A percentile compares a stretch with the other conserved stretches of the same genome.
phyloP scores from a whole-genome alignment of 2,113 vertebrate genomes.

The Sturnira hondurensis region DNA sequence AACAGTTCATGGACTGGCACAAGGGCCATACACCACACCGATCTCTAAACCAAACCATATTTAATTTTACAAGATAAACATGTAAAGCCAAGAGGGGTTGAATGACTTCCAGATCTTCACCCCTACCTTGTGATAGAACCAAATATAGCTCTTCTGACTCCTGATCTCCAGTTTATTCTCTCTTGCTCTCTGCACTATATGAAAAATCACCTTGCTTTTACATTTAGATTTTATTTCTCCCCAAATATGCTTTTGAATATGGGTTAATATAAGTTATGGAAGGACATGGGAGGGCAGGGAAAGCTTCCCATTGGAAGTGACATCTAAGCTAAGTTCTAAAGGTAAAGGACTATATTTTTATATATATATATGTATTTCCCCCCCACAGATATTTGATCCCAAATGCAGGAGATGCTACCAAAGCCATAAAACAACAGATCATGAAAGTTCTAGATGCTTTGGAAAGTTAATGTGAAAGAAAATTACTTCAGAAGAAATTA shows the following conservation, averaged over 20 bases:
- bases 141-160: background rate
- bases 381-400: slow-evolving; percentile 94
- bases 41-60: background rate
- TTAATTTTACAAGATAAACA: background rate
- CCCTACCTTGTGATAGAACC: background rate
- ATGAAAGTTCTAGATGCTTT: slow-evolving; percentile 99
- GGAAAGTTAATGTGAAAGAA: slow-evolving; percentile 90
- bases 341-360: background rate
- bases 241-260: background rate
- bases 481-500: slow-evolving; percentile 75
- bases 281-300: background rate
- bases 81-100: background rate
- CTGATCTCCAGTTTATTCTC: background rate
- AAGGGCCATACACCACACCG: background rate
- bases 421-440: slow-evolving; percentile 99
- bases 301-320: background rate
- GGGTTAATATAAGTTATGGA: background rate
- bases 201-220: slow-evolving; percentile 34
- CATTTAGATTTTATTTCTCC: slow-evolving; percentile 22
- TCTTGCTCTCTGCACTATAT: background rate
- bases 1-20: background rate
- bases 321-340: background rate
- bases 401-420: slow-evolving; percentile 97
- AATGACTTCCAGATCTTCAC: background rate
- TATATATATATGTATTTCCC: background rate